phyloP scores from a whole-genome alignment of 2,113 vertebrate genomes.

The Terrapene triunguis region DNA sequence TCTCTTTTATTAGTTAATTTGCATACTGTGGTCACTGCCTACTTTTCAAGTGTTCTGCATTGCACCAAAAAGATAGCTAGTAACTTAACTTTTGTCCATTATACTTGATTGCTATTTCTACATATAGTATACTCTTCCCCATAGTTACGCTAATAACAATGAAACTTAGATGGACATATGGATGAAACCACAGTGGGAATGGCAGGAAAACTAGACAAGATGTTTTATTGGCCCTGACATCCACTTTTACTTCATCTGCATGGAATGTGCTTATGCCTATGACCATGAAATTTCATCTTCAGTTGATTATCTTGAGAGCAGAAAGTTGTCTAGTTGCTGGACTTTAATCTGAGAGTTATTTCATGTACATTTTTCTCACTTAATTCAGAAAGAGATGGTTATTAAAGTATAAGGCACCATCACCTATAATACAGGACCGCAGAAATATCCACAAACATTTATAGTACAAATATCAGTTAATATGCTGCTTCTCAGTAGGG shows the following conservation, averaged over 20 bases:
- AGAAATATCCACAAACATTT: conserved; percentile 17
- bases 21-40: neutral
- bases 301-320: conserved; percentile 11
- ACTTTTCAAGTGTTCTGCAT: neutral
- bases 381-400: neutral
- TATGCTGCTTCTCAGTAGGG: neutral
- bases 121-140: neutral
- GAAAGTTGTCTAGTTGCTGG: neutral
- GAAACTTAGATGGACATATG: neutral
- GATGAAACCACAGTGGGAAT: conserved; percentile 11
- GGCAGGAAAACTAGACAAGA: conserved; percentile 30
- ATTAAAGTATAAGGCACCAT: neutral
- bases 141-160: neutral
- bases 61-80: neutral
- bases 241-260: conserved; percentile 38
- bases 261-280: neutral
- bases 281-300: conserved; percentile 36
- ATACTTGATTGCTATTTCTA: neutral
- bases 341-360: conserved; percentile 2
- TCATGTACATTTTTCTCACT: neutral
- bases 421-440: neutral
- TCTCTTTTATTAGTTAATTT: neutral
- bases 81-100: neutral
- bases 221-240: conserved; percentile 23
- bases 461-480: neutral